Base-by-base conservation (phyloP, 2,888 invertebrate species). In the Morpho helenor region DNA sequence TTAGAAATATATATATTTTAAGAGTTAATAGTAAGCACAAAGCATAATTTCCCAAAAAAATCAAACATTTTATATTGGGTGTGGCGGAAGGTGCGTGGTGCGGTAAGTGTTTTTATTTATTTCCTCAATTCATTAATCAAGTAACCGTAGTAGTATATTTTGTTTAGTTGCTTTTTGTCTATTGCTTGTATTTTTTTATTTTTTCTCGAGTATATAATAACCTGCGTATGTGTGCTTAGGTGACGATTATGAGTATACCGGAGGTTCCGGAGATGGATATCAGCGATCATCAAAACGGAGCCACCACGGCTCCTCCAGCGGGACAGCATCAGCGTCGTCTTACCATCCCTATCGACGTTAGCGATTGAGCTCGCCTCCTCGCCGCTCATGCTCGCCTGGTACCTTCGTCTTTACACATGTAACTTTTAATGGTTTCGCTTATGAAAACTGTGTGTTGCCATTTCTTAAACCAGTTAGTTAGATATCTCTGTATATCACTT, bases 331-430 rank as follows among this genome's bases (percentile, higher is more conserved):
- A 3, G 84, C 87, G n/a, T 78, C 88, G 2, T 89, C 91, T 43
- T 91, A 88, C 76, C 91, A 91, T 69, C 91, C 91, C 66, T 91
- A 91, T 76, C 73, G 91, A 68, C 91, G 91, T 72, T 89, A 87
- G 71, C 65, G 74, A 77, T 64, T 82, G 72, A 75, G 22, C n/a
- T 23, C 2, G 44, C 23, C 66, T 65, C 63, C 56, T 60, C 57
- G 55, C 59, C 56, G 31, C 54, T 60, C 56, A 59, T 68, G 67
- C 62, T 62, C 58, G 55, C 68, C 67, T 69, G 71, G 75, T 73
- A 70, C 61, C 65, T 66, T 61, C 8, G 22, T 22, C 9, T 47
- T 47, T 47, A 48, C 31, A 42, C 54, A 42, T 45, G 3, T 8
- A 10, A 7, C 7, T 9, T 10, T 2, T 7, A 10, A 45, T 8